A percentile compares a stretch with the other conserved stretches of the same genome.
phyloP scores from a whole-genome alignment of 2,888 invertebrate genomes.

The Habrosyne pyritoides region DNA sequence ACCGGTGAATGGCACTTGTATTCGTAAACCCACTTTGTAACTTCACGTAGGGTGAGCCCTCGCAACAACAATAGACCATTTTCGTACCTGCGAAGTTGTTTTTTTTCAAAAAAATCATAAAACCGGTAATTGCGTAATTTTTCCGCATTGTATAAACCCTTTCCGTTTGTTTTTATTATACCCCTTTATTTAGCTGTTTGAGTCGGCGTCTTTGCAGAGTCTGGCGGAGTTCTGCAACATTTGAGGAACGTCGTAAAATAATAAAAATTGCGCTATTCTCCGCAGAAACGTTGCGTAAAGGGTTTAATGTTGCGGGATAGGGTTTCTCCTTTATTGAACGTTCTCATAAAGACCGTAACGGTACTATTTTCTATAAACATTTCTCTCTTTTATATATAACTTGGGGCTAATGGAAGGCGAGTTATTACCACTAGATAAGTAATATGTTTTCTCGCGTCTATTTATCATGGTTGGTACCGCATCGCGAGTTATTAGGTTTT shows the following conservation, averaged over 20 bases:
- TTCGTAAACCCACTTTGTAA: slow-evolving; percentile 51
- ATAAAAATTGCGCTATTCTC: slow-evolving; percentile 79
- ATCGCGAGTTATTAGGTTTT: slow-evolving; percentile 36
- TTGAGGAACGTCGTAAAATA: slow-evolving; percentile 68
- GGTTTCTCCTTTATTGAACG: slow-evolving; percentile 70
- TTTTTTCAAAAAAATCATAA: slow-evolving; percentile 65
- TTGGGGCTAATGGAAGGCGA: slow-evolving; percentile 54
- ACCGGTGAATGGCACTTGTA: slow-evolving; percentile 55
- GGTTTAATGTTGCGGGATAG: slow-evolving; percentile 66
- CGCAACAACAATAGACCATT: slow-evolving; percentile 50
- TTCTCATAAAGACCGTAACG: slow-evolving; percentile 62
- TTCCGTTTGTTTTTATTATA: slow-evolving; percentile 80
- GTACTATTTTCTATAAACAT: slow-evolving; percentile 58
- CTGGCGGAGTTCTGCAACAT: slow-evolving; percentile 73
- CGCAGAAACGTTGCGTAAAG: slow-evolving; percentile 77
- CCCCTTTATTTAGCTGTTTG: slow-evolving; percentile 62
- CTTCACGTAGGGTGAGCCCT: slow-evolving; percentile 33
- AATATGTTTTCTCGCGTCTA: slow-evolving; percentile 55
- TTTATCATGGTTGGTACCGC: slow-evolving; percentile 37
- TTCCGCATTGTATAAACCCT: slow-evolving; percentile 81
- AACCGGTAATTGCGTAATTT: slow-evolving; percentile 79
- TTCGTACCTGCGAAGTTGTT: slow-evolving; percentile 74
- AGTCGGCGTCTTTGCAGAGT: slow-evolving; percentile 75
- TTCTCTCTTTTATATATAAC: slow-evolving; percentile 45
- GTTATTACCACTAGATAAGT: slow-evolving; percentile 56